A percentile compares a stretch with the other conserved stretches of the same genome.
phyloP scores from a whole-genome alignment of 2,797 vertebrate genomes.

The Mallotus villosus region DNA sequence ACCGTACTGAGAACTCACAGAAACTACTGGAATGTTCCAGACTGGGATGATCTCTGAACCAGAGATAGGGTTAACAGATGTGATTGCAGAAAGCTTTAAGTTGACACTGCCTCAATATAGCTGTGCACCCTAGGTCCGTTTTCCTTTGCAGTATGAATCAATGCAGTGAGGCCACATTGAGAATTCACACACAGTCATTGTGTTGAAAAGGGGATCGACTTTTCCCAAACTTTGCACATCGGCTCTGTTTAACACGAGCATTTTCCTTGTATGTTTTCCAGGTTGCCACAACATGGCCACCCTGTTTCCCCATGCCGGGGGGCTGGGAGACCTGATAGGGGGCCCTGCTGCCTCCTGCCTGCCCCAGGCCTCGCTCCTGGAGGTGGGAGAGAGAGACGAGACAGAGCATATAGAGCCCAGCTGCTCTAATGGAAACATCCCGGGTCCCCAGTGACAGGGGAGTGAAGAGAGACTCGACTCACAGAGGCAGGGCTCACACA shows the following conservation, averaged over 20 bases:
- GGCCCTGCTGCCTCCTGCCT: background rate
- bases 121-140: too few species aligned
- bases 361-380: background rate
- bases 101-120: background rate
- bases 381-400: slow-evolving; percentile 35
- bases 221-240: slow-evolving; percentile 32
- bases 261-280: slow-evolving; percentile 31
- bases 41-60: slow-evolving; percentile 23
- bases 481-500: slow-evolving; percentile 50
- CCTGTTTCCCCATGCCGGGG: slow-evolving; percentile 18
- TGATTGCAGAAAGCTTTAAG: background rate
- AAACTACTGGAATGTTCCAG: slow-evolving; percentile 26
- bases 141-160: too few species aligned
- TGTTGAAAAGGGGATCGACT: background rate
- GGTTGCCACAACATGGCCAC: slow-evolving; percentile 37
- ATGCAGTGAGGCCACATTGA: background rate
- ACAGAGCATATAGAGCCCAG: slow-evolving; percentile 41
- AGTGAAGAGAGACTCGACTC: slow-evolving; percentile 60
- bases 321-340: background rate
- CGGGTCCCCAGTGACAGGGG: slow-evolving; percentile 57
- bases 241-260: slow-evolving; percentile 39
- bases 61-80: background rate
- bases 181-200: background rate
- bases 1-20: slow-evolving; percentile 16
- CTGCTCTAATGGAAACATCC: slow-evolving; percentile 64